These are phyloP conservation scores for Antennarius maculatus DNA, from an alignment of 2,797 vertebrate genomes.

Conservation along the genomic window DNA sequence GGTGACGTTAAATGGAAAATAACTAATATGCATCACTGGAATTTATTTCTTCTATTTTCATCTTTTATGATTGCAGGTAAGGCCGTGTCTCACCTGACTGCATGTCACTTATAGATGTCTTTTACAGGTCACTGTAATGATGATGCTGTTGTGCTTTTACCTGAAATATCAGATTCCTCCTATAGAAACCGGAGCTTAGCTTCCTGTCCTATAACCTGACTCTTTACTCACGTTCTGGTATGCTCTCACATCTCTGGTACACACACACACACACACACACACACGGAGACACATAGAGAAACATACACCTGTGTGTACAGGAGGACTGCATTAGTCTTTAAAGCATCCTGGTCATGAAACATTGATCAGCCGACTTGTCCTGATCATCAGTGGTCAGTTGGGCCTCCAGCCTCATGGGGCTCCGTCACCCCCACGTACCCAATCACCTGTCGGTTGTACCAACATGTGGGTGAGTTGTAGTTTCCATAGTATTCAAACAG, in stretches of 20 bases:
- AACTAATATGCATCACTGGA: too few relatives aligned
- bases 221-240: conserved; percentile 39
- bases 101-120: background rate
- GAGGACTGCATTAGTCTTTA: background rate
- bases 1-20: too few relatives aligned
- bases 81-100: too few relatives aligned
- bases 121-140: conserved; percentile 30
- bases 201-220: conserved; percentile 71
- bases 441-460: background rate
- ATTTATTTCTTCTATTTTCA: too few relatives aligned
- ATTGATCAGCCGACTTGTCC: conserved; percentile 55
- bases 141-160: conserved; percentile 7
- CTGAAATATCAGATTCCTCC: conserved; percentile 57
- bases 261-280: background rate
- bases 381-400: conserved; percentile 21
- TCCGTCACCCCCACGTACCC: conserved; percentile 1
- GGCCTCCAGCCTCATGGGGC: too few relatives aligned
- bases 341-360: conserved; percentile 58
- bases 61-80: too few relatives aligned
- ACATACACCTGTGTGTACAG: conserved; percentile 8
- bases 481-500: conserved; percentile 41
- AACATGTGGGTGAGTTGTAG: conserved; percentile 32
- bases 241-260: background rate
- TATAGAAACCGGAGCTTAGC: conserved; percentile 64
- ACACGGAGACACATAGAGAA: too few relatives aligned